Evolutionary conservation across 2,113 vertebrate species (phyloP).

Genomic region (Lophochroa leadbeateri): DNA sequence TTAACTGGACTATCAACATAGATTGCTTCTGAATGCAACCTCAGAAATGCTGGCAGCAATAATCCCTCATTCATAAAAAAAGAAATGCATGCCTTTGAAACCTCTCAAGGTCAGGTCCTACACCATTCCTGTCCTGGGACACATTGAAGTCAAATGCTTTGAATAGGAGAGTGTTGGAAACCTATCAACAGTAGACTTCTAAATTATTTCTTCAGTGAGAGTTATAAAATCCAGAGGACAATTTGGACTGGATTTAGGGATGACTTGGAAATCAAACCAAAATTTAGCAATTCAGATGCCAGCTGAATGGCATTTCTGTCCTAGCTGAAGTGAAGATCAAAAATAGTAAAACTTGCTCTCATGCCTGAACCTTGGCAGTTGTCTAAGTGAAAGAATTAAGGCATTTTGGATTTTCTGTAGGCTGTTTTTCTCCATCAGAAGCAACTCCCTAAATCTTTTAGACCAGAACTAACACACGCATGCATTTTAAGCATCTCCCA

Average conservation of each 20-base stretch:
- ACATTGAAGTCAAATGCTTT: neutral
- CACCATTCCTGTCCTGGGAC: neutral
- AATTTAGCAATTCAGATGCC: neutral
- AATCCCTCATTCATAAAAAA: neutral
- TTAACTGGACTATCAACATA: neutral
- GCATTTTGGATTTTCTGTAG: neutral
- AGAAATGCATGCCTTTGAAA: neutral
- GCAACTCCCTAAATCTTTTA: neutral
- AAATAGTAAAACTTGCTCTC: neutral
- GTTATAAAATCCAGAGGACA: neutral
- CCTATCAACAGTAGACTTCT: neutral
- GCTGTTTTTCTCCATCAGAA: neutral
- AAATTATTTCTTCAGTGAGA: neutral
- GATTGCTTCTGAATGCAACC: neutral
- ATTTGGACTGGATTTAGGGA: neutral
- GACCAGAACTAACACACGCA: neutral
- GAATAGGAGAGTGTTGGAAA: neutral
- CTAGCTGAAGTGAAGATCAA: neutral
- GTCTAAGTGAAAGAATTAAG: neutral
- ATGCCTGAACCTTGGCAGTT: neutral
- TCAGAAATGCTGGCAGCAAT: neutral
- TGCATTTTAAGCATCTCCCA: neutral
- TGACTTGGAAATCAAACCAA: neutral
- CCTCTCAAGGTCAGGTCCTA: neutral
- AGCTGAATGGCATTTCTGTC: neutral